Evolutionary conservation across 2,113 vertebrate genomes (phyloP).

Genomic region (Heptranchias perlo): DNA sequence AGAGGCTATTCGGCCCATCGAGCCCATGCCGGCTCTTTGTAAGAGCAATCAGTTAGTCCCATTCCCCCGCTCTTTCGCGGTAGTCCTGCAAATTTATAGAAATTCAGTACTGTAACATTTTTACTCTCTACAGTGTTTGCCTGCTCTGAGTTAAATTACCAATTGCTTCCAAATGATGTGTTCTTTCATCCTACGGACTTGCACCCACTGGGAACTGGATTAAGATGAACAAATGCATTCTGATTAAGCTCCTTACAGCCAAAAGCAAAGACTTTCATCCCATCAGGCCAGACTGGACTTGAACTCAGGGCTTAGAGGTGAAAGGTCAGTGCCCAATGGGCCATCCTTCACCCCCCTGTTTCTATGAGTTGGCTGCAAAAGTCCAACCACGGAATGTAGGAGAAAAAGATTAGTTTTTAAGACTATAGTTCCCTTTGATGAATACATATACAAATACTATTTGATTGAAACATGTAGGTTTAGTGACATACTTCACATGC

Average conservation of each 20-base stretch:
- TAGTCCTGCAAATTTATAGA: too few species aligned
- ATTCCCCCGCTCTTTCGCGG: too few species aligned
- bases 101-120: not conserved
- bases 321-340: too few species aligned
- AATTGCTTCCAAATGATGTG: not conserved
- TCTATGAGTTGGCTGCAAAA: not conserved
- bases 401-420: not conserved
- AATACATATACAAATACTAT: not conserved
- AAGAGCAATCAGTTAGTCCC: too few species aligned
- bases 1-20: too few species aligned
- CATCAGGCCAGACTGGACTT: not conserved
- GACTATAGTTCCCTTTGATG: not conserved
- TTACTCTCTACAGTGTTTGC: not conserved
- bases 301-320: not conserved
- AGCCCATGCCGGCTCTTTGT: too few species aligned
- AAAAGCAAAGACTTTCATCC: not conserved
- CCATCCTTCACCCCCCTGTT: not conserved
- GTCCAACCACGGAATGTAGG: not conserved
- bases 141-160: not conserved
- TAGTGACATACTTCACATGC: constrained; percentile 32
- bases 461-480: not conserved
- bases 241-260: not conserved
- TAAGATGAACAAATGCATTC: not conserved
- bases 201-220: not conserved
- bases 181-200: not conserved